phyloP scores from a whole-genome alignment of 2,888 invertebrate genomes.

The Hydriomena furcata region DNA sequence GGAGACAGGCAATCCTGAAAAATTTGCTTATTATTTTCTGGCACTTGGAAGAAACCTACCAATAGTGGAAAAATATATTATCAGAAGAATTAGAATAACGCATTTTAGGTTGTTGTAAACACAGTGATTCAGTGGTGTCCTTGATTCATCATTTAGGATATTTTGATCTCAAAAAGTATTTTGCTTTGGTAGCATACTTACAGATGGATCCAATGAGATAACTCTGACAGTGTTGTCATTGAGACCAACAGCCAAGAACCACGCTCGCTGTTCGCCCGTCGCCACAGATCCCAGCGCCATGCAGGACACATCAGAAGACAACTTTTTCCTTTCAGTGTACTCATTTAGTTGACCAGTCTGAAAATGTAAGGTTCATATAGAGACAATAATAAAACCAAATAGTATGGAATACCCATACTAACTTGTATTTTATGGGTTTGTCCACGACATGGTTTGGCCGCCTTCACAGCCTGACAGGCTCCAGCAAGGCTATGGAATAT shows the following conservation, averaged over 20 bases:
- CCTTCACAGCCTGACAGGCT: constrained; percentile 87
- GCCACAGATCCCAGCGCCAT: constrained; percentile 99
- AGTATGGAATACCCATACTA: background rate
- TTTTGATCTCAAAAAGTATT: background rate
- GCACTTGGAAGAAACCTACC: background rate
- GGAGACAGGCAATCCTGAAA: constrained; percentile 95
- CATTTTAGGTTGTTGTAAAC: constrained; percentile 80
- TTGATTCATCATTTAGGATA: constrained; percentile 71
- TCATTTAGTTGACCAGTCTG: constrained; percentile 99
- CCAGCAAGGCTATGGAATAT: constrained; percentile 90
- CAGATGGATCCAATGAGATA: constrained; percentile 97
- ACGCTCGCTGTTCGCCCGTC: constrained; percentile 95
- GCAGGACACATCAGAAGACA: constrained; percentile 98
- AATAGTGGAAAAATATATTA: background rate
- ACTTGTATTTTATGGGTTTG: constrained; percentile 53
- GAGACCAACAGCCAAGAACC: constrained; percentile 97
- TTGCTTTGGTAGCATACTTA: constrained; percentile 58
- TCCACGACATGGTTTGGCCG: constrained; percentile 88
- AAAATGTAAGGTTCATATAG: constrained; percentile 45
- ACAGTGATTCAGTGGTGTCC: constrained; percentile 79
- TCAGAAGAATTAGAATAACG: constrained; percentile 78
- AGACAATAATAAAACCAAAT: background rate
- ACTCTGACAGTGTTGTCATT: constrained; percentile 98
- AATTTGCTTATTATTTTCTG: background rate
- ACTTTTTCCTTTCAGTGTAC: constrained; percentile 97